phyloP scores from a whole-genome alignment of 2,888 invertebrate genomes.

The Dryobota labecula region DNA sequence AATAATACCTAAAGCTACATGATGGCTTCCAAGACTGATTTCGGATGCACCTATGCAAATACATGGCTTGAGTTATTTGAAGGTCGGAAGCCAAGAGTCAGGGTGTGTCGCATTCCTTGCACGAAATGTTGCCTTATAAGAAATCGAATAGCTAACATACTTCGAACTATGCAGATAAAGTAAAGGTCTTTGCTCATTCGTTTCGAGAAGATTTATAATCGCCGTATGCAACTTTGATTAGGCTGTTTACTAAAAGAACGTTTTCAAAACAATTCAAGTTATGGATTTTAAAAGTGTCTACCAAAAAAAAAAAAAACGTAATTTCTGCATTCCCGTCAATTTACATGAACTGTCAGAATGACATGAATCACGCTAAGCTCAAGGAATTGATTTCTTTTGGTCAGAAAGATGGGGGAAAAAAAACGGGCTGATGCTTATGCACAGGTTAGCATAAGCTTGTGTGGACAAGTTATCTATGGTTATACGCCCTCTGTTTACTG shows the following conservation, averaged over 20 bases:
- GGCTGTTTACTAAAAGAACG: not conserved
- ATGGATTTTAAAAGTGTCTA: not conserved
- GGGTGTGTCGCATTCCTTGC: slow-evolving; percentile 59
- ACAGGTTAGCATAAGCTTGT: not conserved
- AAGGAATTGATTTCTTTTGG: not conserved
- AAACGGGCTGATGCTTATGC: not conserved
- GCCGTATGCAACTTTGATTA: not conserved
- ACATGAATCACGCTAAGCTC: not conserved
- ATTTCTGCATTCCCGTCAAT: not conserved
- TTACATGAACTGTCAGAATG: not conserved
- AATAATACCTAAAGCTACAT: slow-evolving; percentile 3
- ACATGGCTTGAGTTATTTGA: slow-evolving; percentile 70
- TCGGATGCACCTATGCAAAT: slow-evolving; percentile 80
- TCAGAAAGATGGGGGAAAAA: not conserved
- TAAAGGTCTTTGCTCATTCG: slow-evolving; percentile 11
- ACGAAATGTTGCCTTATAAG: slow-evolving; percentile 30
- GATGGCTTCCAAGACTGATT: slow-evolving; percentile 53
- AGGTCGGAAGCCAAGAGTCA: slow-evolving; percentile 64
- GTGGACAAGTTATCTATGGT: not conserved
- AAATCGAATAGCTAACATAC: slow-evolving; percentile 23
- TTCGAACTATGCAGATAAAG: slow-evolving; percentile 7
- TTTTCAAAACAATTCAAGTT: not conserved
- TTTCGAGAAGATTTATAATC: slow-evolving; percentile 6
- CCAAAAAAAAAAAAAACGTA: too few species aligned
- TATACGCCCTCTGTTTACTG: not conserved